Percentiles rank a stretch among this genome's conserved stretches.
Evolutionary conservation across 2,113 vertebrate species (phyloP).

Genomic region (Channa argus): DNA sequence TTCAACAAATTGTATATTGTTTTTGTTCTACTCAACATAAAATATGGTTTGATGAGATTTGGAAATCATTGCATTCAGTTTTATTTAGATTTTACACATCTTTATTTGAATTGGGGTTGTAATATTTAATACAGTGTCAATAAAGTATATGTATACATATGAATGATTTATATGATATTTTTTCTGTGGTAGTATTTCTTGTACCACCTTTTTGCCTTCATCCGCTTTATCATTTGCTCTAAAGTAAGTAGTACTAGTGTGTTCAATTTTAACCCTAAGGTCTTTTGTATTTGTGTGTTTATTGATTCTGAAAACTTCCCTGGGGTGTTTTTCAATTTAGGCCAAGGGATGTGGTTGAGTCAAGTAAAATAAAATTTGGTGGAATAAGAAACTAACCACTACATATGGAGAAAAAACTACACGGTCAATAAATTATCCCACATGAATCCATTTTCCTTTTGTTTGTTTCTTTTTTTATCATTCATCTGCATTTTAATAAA

Average conservation of each 20-base stretch:
- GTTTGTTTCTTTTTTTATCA: no score
- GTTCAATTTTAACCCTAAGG: not conserved
- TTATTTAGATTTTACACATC: no score
- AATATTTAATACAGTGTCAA: not conserved
- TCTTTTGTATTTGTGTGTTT: slow-evolving; percentile 7
- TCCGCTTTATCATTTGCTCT: not conserved
- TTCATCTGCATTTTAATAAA: no score
- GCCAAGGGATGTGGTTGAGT: not conserved
- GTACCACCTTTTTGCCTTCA: not conserved
- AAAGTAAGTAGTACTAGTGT: not conserved
- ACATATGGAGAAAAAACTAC: not conserved
- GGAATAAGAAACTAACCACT: not conserved
- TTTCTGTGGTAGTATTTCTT: not conserved
- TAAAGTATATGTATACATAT: not conserved
- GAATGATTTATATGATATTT: not conserved
- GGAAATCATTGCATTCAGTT: no score
- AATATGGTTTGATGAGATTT: no score
- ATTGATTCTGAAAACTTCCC: slow-evolving; percentile 9
- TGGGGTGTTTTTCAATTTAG: not conserved
- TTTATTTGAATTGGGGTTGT: no score
- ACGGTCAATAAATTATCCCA: not conserved
- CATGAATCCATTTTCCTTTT: not conserved
- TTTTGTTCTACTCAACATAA: no score
- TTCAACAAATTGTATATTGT: no score
- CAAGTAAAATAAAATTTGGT: not conserved